These are phyloP conservation scores for Reticulitermes speratus DNA, from an alignment of 1,140 invertebrate genomes.

Conservation along the genomic window DNA sequence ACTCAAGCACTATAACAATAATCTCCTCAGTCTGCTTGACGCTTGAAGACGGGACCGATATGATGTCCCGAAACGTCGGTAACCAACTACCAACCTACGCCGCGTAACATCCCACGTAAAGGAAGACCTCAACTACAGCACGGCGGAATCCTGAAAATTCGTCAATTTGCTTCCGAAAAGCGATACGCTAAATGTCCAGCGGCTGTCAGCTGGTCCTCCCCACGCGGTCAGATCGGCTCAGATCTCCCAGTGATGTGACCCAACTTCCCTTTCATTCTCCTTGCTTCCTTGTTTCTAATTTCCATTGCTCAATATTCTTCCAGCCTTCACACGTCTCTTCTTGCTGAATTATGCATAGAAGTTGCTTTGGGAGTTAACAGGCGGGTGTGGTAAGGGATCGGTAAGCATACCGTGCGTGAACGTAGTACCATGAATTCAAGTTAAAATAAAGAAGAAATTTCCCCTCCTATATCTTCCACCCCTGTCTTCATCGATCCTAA, in stretches of 20 bases:
- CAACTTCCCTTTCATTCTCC: background rate
- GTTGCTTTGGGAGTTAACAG: background rate
- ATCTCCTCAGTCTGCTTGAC: too few relatives aligned
- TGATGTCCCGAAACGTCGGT: too few relatives aligned
- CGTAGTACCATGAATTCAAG: background rate
- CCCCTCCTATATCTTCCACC: background rate
- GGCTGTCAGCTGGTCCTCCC: too few relatives aligned
- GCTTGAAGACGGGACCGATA: too few relatives aligned
- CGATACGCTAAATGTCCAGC: too few relatives aligned
- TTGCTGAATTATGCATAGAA: constrained; percentile 22
- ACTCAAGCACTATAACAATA: too few relatives aligned
- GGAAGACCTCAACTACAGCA: too few relatives aligned
- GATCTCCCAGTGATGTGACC: background rate
- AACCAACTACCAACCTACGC: too few relatives aligned
- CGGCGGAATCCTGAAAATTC: too few relatives aligned
- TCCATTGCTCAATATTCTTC: background rate
- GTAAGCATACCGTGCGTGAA: background rate
- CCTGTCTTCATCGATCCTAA: background rate
- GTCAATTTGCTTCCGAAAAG: too few relatives aligned
- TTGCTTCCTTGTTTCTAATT: background rate
- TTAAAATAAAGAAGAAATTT: constrained; percentile 16
- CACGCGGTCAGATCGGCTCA: background rate
- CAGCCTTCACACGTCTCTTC: background rate
- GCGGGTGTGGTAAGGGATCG: background rate
- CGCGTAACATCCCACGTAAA: too few relatives aligned